Evolutionary conservation across 2,113 vertebrate genomes (phyloP).

Genomic region (Rostratula benghalensis): DNA sequence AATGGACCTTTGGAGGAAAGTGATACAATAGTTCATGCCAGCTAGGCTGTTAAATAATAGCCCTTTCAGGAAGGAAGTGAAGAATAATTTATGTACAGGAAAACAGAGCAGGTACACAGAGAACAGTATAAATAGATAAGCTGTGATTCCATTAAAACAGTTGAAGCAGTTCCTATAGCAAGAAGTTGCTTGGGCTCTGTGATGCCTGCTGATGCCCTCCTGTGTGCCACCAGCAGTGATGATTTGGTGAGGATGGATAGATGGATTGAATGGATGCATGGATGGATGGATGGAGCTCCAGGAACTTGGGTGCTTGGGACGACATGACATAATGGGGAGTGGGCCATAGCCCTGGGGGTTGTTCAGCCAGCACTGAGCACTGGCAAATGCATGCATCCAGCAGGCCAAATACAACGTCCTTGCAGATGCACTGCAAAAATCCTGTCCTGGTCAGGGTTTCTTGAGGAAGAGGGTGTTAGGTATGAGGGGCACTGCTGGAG

Average conservation of each 20-base stretch:
- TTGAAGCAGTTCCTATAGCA: background rate
- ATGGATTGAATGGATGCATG: background rate
- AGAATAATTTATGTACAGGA: constrained; percentile 56
- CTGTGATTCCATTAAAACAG: constrained; percentile 24
- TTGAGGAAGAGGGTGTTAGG: background rate
- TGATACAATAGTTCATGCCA: constrained; percentile 9
- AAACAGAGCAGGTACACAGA: constrained; percentile 22
- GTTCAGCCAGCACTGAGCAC: background rate
- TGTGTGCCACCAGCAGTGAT: background rate
- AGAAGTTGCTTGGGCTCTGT: background rate
- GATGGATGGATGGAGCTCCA: background rate
- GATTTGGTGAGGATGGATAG: background rate
- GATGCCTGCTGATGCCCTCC: background rate
- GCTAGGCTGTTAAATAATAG: constrained; percentile 46
- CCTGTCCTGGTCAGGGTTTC: background rate
- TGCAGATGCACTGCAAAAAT: background rate
- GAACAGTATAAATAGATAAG: constrained; percentile 25
- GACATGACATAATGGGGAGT: background rate
- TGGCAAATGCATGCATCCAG: background rate
- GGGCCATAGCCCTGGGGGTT: accelerated
- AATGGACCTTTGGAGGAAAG: constrained; percentile 25
- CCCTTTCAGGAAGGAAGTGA: constrained; percentile 53
- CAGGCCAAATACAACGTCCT: background rate
- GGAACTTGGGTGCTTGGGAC: background rate
- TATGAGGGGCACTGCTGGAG: background rate